Base-by-base conservation (phyloP, 2,113 vertebrate species). In the Varanus salvator region DNA sequence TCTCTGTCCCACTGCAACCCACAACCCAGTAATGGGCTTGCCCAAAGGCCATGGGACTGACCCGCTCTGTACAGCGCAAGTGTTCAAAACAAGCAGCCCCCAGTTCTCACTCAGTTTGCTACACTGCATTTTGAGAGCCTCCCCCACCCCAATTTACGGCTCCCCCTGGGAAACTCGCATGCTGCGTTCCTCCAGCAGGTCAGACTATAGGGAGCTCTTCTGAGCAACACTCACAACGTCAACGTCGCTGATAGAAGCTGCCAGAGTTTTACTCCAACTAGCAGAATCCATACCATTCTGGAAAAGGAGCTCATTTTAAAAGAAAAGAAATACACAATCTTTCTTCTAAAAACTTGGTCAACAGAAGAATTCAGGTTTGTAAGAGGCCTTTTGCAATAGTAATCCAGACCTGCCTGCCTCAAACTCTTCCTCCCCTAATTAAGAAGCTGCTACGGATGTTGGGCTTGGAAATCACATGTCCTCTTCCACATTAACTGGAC, bases 11-110 rank as follows among this genome's bases (percentile, higher is more conserved):
- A 23, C 6, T 7, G 54, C 60, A 83, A 83, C 34, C 60, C 9
- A 23, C 1, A 12, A 9, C 12, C 78, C 52, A 57, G 12, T 48
- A 1, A 27, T 0, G 0, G 3, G 4, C 0, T 57, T 72, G n/a
- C 81, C 12, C 12, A 0, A 0, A 84, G 29, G 8, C 38, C 27
- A 9, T 44, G 27, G 54, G 52, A 44, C 3, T 0, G 34, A 5
- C 60, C 11, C n/a, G 29, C 50, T 29, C 9, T 48, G 64, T 57
- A 44, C 80, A 80, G 72, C 19, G 80, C 44, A 1, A 72, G 66
- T 17, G 78, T 44, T 68, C 66, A 38, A 66, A 71, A 81, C 52
- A 80, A 34, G 3, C 8, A 66, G 27, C 8, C 6, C 15, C 3
- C 0, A 27, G 12, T 21, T 31, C 34, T 25, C 12, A 1, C 25